Evolutionary conservation across 2,113 vertebrate species (phyloP), one percentile per base, ranked within the genome.

Genomic region (Microcebus ravelobensis): DNA sequence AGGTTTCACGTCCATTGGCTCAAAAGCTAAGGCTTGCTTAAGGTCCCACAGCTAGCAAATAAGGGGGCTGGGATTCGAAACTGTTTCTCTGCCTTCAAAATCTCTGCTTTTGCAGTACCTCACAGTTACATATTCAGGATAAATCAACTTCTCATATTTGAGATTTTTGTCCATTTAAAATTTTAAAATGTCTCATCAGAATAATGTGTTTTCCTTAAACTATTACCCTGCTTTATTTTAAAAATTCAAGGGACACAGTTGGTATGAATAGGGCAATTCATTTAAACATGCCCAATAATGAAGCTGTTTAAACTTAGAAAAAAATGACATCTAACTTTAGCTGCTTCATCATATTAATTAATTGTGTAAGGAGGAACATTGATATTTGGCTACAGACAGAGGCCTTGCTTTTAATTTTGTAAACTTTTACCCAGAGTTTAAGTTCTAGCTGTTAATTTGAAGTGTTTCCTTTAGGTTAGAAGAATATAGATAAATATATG

Each of bases 161-260:
- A 87, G n/a, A 52, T 91, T 89, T 89, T 96, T 59, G 55, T 96
- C 21, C 31, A 0, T 73, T 88, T 84, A 87, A 77, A 91, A 50
- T 79, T 61, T 73, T 36, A 94, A 94, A 68, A 34, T 82, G 45
- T 87, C 74, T 73, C 70, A 71, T 82, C 42, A 88, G 25, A 90
- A 55, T 87, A 71, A 27, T 48, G 18, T 50, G 2, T 85, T 95
- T 86, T 90, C 74, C 57, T 91, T 63, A 90, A 80, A 87, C 12
- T 76, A 10, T 84, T 76, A 45, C 17, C 65, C 6, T 20, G 42
- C 21, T 94, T 68, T 90, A 15, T 34, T 85, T 86, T 92, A 87
- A 87, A 94, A 92, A n/a, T 63, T 80, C 57, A 74, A 77, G 55
- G 42, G 88, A 81, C 93, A 23, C 48, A 57, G 34, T 50, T 86